These are phyloP conservation scores for Linepithema humile DNA, from an alignment of 1,140 invertebrate species.

Conservation along the genomic window DNA sequence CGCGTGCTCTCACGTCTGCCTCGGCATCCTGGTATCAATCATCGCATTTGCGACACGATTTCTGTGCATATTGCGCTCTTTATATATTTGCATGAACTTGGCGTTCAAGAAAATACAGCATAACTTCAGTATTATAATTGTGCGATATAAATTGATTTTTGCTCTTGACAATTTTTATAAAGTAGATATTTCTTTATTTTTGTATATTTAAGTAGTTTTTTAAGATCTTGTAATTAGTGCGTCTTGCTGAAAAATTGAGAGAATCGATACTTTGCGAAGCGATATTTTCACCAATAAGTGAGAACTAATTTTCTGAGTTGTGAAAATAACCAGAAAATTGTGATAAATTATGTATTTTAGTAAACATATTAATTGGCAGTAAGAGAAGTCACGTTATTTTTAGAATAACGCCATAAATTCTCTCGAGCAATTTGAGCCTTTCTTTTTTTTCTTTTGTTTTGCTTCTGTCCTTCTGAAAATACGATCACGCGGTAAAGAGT, in stretches of 20 bases:
- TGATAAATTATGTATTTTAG: background rate
- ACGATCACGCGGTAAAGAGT: background rate
- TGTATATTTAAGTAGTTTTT: background rate
- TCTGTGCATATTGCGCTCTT: background rate
- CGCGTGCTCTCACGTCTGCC: conserved; percentile 9
- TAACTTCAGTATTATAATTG: background rate
- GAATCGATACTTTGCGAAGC: background rate
- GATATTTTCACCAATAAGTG: background rate
- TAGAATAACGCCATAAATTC: conserved; percentile 13
- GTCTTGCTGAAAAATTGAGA: background rate
- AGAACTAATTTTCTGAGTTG: background rate
- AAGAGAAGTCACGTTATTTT: background rate
- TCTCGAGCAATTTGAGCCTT: background rate
- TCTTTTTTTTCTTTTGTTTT: background rate
- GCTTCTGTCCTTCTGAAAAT: background rate
- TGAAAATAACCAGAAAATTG: background rate
- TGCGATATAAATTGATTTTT: background rate
- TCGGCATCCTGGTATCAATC: conserved; percentile 29
- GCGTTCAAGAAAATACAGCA: too few species aligned
- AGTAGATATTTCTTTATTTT: background rate
- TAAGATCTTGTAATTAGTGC: background rate
- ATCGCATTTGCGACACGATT: conserved; percentile 1
- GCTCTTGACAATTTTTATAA: too few species aligned
- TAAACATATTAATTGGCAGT: background rate
- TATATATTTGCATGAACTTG: background rate